phyloP scores from a whole-genome alignment of 2,797 vertebrate genomes.

The Phaenicophaeus curvirostris region DNA sequence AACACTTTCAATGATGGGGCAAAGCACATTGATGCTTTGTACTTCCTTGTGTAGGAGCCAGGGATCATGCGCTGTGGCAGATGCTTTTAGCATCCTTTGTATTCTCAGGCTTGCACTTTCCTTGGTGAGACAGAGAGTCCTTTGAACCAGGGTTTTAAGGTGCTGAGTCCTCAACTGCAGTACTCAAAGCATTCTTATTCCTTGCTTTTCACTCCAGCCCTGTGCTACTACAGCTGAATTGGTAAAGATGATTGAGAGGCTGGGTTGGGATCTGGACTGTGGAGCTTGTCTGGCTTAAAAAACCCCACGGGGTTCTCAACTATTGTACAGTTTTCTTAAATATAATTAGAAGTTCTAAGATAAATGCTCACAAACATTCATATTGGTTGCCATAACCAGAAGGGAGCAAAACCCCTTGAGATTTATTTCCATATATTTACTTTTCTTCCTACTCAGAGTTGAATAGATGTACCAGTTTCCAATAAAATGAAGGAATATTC shows the following conservation, averaged over 20 bases:
- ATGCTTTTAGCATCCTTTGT: not conserved
- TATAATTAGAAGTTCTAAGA: not conserved
- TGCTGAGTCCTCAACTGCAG: not conserved
- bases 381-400: not conserved
- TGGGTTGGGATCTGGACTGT: not conserved
- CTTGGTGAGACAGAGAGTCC: not conserved
- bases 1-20: not conserved
- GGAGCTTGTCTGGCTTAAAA: not conserved
- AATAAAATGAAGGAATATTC: not conserved
- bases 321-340: not conserved
- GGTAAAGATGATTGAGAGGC: not conserved
- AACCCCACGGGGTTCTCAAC: not conserved
- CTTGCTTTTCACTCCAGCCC: not conserved
- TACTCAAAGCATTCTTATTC: not conserved
- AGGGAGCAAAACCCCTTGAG: not conserved
- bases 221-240: not conserved
- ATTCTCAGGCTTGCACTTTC: not conserved
- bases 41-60: not conserved
- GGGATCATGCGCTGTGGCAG: fast-evolving
- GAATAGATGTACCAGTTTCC: not conserved
- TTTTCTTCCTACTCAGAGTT: not conserved
- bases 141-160: not conserved
- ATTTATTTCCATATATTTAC: not conserved
- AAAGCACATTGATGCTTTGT: not conserved
- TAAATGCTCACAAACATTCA: not conserved